Evolutionary conservation across 2,797 vertebrate species (phyloP).

Genomic region (Enteromius afrohamiltoni): DNA sequence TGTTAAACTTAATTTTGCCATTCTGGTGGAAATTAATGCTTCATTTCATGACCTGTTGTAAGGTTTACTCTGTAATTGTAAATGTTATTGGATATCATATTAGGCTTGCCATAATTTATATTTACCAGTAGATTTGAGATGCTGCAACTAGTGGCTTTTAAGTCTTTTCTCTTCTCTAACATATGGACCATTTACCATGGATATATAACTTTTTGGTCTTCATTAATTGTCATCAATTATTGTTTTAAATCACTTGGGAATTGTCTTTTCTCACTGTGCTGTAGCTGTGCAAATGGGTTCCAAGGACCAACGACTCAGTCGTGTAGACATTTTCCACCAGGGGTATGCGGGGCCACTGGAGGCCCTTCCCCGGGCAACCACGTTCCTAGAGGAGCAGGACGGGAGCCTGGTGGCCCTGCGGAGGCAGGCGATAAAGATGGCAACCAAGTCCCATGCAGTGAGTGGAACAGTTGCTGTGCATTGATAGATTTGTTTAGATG

Average conservation of each 20-base stretch:
- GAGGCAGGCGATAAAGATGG: slow-evolving; percentile 75
- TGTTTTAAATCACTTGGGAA: not conserved
- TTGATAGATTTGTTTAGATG: not conserved
- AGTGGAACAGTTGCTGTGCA: slow-evolving; percentile 27
- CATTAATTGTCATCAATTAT: not conserved
- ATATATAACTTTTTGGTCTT: not conserved
- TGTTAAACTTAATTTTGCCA: not conserved
- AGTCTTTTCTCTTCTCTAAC: no score
- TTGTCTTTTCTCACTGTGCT: not conserved
- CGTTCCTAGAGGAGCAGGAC: slow-evolving; percentile 78
- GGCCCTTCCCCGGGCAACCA: slow-evolving; percentile 68
- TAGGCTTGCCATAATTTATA: no score
- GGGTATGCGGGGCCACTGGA: slow-evolving; percentile 75
- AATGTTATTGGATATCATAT: no score
- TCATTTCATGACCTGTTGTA: not conserved
- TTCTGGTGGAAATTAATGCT: not conserved
- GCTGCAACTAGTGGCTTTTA: not conserved
- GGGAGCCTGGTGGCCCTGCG: slow-evolving; percentile 74
- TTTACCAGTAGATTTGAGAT: not conserved
- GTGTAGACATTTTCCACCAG: slow-evolving; percentile 82
- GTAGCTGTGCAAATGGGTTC: slow-evolving; percentile 83
- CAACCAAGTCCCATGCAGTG: slow-evolving; percentile 72
- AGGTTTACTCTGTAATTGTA: not conserved
- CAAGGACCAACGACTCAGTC: slow-evolving; percentile 76
- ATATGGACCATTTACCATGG: no score